phyloP scores from a whole-genome alignment of 2,797 vertebrate species.

The Scyliorhinus canicula region DNA sequence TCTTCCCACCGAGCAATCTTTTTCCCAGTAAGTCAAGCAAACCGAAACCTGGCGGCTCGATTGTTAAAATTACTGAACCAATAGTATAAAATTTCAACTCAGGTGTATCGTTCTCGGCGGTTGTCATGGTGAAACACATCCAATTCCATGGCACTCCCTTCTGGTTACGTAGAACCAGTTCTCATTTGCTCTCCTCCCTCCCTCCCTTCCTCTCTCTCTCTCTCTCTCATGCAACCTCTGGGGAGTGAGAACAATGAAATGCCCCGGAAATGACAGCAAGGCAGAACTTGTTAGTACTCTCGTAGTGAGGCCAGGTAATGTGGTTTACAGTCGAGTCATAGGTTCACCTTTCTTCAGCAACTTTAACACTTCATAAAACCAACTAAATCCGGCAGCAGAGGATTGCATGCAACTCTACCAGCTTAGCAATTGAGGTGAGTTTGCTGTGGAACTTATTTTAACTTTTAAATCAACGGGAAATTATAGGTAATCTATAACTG shows the following conservation, averaged over 20 bases:
- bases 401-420: not conserved
- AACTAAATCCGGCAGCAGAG: not conserved
- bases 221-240: not conserved
- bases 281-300: not conserved
- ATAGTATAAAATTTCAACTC: not conserved
- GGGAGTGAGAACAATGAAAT: constrained; percentile 16
- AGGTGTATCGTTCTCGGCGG: not conserved
- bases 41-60: not conserved
- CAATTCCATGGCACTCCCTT: not conserved
- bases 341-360: not conserved
- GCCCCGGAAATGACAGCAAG: constrained; percentile 28
- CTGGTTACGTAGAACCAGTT: not conserved
- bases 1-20: not conserved
- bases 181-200: not conserved
- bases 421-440: not conserved
- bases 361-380: not conserved
- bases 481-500: not conserved
- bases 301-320: not conserved
- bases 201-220: not conserved
- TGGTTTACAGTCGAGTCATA: not conserved
- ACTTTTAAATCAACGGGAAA: not conserved
- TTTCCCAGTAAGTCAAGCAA: not conserved
- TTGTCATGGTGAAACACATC: not conserved
- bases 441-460: not conserved
- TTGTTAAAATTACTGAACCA: not conserved